These are phyloP conservation scores for Apantesis nais DNA, from an alignment of 2,888 invertebrate species.

Conservation along the genomic window DNA sequence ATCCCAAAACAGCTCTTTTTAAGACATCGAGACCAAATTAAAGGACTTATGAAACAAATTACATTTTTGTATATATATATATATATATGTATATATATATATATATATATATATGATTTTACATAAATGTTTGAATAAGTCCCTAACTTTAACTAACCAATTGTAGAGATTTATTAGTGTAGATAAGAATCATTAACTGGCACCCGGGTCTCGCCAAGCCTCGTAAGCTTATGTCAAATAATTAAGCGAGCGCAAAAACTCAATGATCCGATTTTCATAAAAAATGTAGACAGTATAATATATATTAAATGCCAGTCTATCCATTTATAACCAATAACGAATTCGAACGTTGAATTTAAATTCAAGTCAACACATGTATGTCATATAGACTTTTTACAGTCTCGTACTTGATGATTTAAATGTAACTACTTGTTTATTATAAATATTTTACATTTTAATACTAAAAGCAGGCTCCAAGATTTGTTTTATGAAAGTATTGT, in stretches of 20 bases:
- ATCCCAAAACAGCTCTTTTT: too few species aligned
- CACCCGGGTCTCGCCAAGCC: neutral
- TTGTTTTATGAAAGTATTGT: too few species aligned
- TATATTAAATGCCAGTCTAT: conserved; percentile 15
- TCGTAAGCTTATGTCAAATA: conserved; percentile 15
- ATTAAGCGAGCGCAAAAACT: conserved; percentile 11
- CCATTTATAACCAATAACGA: conserved; percentile 17
- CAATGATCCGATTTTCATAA: conserved; percentile 12
- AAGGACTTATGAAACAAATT: too few species aligned
- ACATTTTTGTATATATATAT: too few species aligned
- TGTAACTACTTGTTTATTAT: too few species aligned
- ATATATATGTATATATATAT: too few species aligned
- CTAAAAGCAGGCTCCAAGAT: too few species aligned
- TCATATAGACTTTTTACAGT: neutral
- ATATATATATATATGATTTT: too few species aligned
- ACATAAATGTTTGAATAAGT: neutral
- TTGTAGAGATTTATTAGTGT: neutral
- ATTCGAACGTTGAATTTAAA: neutral
- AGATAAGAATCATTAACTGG: conserved; percentile 1
- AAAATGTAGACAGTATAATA: neutral
- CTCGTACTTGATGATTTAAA: too few species aligned
- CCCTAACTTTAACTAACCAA: neutral
- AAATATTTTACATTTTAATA: too few species aligned
- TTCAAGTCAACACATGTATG: neutral
- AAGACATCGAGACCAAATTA: too few species aligned